Base-by-base conservation (phyloP, 2,797 vertebrate genomes). In the Amblyopsis hoosieri region DNA sequence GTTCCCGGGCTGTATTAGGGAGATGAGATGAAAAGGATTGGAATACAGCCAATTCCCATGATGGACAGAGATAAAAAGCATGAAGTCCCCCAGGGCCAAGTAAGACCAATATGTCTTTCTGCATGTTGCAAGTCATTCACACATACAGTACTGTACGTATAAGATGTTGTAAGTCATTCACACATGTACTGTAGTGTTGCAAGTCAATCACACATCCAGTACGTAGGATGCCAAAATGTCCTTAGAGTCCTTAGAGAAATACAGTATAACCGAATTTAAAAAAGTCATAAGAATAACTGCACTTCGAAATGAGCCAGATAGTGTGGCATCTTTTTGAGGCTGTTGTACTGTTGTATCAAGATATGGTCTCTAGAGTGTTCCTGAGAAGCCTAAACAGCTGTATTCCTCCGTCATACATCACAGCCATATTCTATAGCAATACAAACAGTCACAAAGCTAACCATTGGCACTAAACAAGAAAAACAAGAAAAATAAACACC, bases 41-140 rank as follows among this genome's bases (percentile, higher is more conserved):
- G 98, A 48, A 92, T 97, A 69, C 96, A 98, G 29, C 98, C 98
- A 0, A 99, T 99, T 51, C 93, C 97, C 0, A 99, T 99, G 98
- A 99, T 99, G 98, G 98, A 99, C 91, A 90, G 98, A 90, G 97
- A 99, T 82, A 99, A 99, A 85, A 94, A 93, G 77, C 92, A 97
- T 33, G 96, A 99, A 82, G 94, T 99, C 77, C 98, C 98, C 15
- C 96, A 99, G 87, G 97, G 97, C 72, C 98, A 99, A 92, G 98
- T 99, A 91, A 79, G 80, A 75, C 46, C 52, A 37, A n/a, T 6
- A n/a, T 63, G 73, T 14, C 10, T 14, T 48, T 29, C 19, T 48
- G 57, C 23, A 3, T 31, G 7, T 31, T 10, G 12, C 50, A 8
- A 5, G 45, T 11, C 23, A 12, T 33, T 29, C 14, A 58, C 1